Base-by-base conservation (phyloP, 2,113 vertebrate species). In the Mustela lutreola region DNA sequence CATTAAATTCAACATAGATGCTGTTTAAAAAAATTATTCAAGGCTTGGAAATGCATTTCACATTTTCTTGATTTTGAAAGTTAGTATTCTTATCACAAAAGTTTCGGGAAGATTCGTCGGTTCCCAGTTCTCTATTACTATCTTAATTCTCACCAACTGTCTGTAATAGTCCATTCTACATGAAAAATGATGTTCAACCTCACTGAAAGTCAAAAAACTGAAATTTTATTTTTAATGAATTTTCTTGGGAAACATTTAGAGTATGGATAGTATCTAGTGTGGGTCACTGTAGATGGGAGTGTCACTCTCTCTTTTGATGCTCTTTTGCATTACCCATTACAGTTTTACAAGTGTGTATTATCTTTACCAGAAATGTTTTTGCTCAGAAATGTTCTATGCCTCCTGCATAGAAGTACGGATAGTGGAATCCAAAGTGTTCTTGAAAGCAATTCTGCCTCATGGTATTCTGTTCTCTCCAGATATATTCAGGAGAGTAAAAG, bases 191-290 rank as follows among this genome's bases (percentile, higher is more conserved):
- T 76, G 8, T 15, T 87, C 7, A 60, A 26, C 5, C 42, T 97
- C 75, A 86, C 11, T 76, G 79, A 18, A 88, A 53, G 76, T 28
- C 36, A 33, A 62, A 84, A 70, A 56, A 62, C 22, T 19, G 3
- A 58, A 91, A 81, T 33, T 18, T 0, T 1, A 78, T 71, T 48
- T 90, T 82, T 42, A 83, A 50, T 22, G 10, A 1, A 31, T 92
- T 76, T 22, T 5, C 81, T 58, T 95, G 26, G 36, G 45, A 94
- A 95, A 80, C 88, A 48, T 92, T 67, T 75, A 53, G 26, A 76
- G 50, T 85, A 2, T 60, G 4, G 42, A 58, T 79, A 63, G 45
- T 39, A 78, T 8, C 9, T 67, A 81, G 5, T 22, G 0, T 73
- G 16, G 16, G 16, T 24, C 24, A 88, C 11, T 4, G 5, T 26